Conservation (phyloP, 2,797 vertebrate species). For the Acanthornis magna region DNA sequence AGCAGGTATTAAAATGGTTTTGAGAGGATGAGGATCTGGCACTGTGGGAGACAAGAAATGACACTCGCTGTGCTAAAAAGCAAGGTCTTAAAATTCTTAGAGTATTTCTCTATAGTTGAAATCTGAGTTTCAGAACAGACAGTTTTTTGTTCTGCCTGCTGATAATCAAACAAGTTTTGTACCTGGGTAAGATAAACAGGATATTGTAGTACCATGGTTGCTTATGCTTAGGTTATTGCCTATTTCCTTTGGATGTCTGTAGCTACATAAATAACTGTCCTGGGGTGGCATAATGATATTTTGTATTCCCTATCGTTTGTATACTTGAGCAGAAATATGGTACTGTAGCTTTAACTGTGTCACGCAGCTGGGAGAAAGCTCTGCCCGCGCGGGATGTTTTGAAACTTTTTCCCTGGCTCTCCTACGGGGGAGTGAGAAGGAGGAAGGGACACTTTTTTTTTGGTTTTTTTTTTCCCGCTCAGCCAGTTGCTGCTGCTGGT, state of each 20-base stretch:
- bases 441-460: too few relatives aligned
- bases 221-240: not conserved
- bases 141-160: slow-evolving; percentile 31
- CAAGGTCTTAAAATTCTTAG: not conserved
- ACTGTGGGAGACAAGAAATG: not conserved
- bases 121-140: not conserved
- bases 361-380: too few relatives aligned
- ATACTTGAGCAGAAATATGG: too few relatives aligned
- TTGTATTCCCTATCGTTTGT: too few relatives aligned
- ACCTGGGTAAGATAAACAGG: not conserved
- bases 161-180: slow-evolving; percentile 12
- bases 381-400: too few relatives aligned
- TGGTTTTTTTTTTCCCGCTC: too few relatives aligned
- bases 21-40: not conserved
- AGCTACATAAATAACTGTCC: not conserved
- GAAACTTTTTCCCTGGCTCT: too few relatives aligned
- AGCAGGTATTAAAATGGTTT: not conserved
- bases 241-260: not conserved
- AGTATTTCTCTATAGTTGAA: not conserved
- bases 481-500: too few relatives aligned
- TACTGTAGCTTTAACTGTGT: too few relatives aligned
- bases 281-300: too few relatives aligned
- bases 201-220: not conserved
- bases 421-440: too few relatives aligned
- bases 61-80: not conserved